These are phyloP conservation scores for Idaea straminata DNA, from an alignment of 2,888 invertebrate genomes.

Conservation along the genomic window DNA sequence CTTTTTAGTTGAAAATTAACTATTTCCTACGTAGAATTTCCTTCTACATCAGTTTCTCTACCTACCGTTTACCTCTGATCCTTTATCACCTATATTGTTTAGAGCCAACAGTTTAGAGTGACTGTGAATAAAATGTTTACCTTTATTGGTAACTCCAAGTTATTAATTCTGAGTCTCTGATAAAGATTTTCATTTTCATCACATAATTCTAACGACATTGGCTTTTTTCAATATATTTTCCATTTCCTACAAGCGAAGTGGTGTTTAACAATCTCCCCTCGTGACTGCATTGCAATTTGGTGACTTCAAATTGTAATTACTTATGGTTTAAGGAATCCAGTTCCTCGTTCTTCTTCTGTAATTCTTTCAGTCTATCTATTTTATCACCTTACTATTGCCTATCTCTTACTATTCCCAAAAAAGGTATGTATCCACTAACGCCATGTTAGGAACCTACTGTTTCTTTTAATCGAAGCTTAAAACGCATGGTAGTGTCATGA, in stretches of 20 bases:
- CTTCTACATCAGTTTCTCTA: slow-evolving; percentile 32
- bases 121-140: slow-evolving; percentile 44
- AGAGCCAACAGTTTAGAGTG: slow-evolving; percentile 45
- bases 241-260: slow-evolving; percentile 52
- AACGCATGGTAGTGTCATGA: slow-evolving; percentile 6
- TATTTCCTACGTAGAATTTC: slow-evolving; percentile 18
- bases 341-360: slow-evolving; percentile 74
- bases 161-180: slow-evolving; percentile 39
- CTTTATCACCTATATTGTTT: slow-evolving; percentile 44
- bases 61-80: slow-evolving; percentile 27
- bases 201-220: slow-evolving; percentile 40
- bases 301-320: slow-evolving; percentile 79
- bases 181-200: slow-evolving; percentile 56
- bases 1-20: slow-evolving; percentile 19
- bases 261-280: slow-evolving; percentile 78
- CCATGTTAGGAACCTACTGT: slow-evolving; percentile 5
- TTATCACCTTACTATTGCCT: slow-evolving; percentile 18
- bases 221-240: slow-evolving; percentile 46
- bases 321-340: slow-evolving; percentile 80
- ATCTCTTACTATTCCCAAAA: not conserved
- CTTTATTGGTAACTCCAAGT: slow-evolving; percentile 53
- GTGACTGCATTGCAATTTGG: slow-evolving; percentile 81
- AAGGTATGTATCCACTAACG: slow-evolving; percentile 6
- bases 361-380: slow-evolving; percentile 39
- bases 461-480: slow-evolving; percentile 4